Conservation (phyloP, 2,113 vertebrate genomes). For the Oreochromis spilurus region DNA sequence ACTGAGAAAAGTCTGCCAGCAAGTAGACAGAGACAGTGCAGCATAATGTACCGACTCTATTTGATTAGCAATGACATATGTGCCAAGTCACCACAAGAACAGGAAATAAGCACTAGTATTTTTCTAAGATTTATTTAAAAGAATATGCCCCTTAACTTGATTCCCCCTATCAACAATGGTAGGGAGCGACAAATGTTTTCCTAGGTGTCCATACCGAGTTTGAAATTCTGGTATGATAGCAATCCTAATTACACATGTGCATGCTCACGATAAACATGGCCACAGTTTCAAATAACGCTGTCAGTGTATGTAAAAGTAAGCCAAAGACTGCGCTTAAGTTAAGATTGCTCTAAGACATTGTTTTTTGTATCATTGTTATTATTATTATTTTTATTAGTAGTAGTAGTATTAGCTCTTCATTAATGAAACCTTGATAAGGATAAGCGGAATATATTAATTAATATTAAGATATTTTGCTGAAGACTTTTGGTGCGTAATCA, state of each 20-base stretch:
- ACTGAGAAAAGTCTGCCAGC: neutral
- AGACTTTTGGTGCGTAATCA: neutral
- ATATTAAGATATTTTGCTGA: neutral
- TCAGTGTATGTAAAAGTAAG: neutral
- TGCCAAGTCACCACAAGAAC: neutral
- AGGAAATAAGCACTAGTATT: neutral
- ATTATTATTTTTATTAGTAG: neutral
- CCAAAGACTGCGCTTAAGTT: neutral
- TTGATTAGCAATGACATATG: neutral
- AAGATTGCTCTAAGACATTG: neutral
- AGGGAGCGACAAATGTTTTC: neutral
- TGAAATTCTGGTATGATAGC: neutral
- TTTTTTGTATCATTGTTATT: neutral
- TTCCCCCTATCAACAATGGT: neutral
- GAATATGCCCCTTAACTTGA: neutral
- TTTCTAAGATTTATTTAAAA: neutral
- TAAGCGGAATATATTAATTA: neutral
- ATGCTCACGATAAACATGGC: neutral
- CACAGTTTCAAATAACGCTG: neutral
- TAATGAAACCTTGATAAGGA: neutral
- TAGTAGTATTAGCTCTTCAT: neutral
- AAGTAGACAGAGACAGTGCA: neutral
- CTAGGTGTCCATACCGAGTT: neutral
- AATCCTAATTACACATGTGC: rapidly evolving
- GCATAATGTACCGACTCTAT: neutral